phyloP scores from a whole-genome alignment of 1,140 invertebrate species.

The Venustaconcha ellipsiformis region DNA sequence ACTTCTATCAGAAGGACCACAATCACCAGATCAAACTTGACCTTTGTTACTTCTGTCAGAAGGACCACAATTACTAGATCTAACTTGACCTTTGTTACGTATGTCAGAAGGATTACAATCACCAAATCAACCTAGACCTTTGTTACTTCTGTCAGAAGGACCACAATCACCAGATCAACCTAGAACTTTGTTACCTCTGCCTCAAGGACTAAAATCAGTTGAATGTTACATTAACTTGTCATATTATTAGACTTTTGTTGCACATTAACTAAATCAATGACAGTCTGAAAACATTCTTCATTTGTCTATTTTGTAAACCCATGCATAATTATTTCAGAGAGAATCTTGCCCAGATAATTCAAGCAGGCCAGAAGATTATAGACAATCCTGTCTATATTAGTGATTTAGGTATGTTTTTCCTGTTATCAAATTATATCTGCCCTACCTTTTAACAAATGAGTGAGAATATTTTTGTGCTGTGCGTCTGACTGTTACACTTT shows the following conservation, averaged over 20 bases:
- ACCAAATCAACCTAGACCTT: no score
- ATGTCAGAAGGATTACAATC: not conserved
- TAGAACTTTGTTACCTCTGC: not conserved
- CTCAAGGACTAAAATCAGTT: not conserved
- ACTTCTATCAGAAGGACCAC: not conserved
- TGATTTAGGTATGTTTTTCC: conserved; percentile 74
- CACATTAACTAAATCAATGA: not conserved
- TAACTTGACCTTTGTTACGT: not conserved
- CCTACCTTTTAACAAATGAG: no score
- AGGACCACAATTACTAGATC: not conserved
- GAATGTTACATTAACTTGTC: not conserved
- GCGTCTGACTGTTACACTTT: no score
- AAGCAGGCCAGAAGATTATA: conserved; percentile 93
- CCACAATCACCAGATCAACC: not conserved
- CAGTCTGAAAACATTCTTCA: not conserved
- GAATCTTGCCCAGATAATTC: conserved; percentile 84
- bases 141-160: no score
- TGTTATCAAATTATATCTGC: not conserved
- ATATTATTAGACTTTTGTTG: not conserved
- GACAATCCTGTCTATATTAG: conserved; percentile 99
- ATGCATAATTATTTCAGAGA: conserved; percentile 50
- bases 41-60: no score
- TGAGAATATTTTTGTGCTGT: no score
- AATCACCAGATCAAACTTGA: not conserved
- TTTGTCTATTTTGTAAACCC: conserved; percentile 8